These are phyloP conservation scores for Cantharis rufa DNA, from an alignment of 2,888 invertebrate species.

Conservation along the genomic window DNA sequence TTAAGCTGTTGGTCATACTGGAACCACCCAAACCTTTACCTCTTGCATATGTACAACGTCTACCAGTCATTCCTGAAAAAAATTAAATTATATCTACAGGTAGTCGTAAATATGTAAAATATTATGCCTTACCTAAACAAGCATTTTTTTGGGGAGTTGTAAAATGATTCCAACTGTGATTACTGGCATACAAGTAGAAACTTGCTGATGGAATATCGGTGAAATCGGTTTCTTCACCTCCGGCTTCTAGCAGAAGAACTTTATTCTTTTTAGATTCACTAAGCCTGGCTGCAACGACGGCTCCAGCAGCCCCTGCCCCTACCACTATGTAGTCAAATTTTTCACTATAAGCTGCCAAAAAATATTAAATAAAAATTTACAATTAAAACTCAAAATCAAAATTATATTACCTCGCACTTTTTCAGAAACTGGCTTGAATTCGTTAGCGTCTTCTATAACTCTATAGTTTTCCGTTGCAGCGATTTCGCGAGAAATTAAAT, in stretches of 20 bases:
- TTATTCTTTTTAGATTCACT: slow-evolving; percentile 68
- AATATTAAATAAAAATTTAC: no score
- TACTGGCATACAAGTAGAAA: background rate
- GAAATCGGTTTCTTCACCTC: slow-evolving; percentile 34
- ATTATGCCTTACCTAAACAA: slow-evolving; percentile 1
- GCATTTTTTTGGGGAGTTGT: slow-evolving; percentile 8
- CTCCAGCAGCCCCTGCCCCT: slow-evolving; percentile 69
- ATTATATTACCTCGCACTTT: background rate
- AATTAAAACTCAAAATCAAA: no score
- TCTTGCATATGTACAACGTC: background rate
- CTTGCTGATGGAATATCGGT: slow-evolving; percentile 8
- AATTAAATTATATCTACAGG: background rate
- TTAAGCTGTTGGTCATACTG: slow-evolving; percentile 32
- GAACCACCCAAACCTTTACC: slow-evolving; percentile 27
- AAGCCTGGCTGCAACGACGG: slow-evolving; percentile 67
- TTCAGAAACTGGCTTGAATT: background rate
- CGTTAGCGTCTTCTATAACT: background rate
- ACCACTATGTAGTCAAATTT: slow-evolving; percentile 70
- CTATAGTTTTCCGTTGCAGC: background rate
- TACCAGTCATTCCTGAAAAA: background rate
- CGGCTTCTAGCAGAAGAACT: slow-evolving; percentile 70
- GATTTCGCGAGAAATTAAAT: background rate
- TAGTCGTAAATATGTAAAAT: no score
- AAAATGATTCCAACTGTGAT: slow-evolving; percentile 8
- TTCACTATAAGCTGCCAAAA: background rate